Conservation (phyloP, 2,888 invertebrate genomes). For the Homarus gammarus region DNA sequence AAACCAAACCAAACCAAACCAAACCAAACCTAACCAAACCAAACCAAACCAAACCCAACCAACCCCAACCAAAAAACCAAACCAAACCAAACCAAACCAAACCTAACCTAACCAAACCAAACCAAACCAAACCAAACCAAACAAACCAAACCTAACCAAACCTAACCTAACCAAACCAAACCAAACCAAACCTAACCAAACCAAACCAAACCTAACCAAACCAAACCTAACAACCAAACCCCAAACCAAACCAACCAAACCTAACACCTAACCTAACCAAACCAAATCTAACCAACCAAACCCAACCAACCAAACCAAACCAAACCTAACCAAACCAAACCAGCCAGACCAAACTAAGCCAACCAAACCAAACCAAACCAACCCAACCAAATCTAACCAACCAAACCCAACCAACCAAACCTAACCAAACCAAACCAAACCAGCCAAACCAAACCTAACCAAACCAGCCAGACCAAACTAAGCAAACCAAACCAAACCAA, state of each 20-base stretch:
- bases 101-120: neutral
- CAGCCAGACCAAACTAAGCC: too few relatives aligned
- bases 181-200: neutral
- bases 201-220: neutral
- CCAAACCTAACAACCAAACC: neutral
- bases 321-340: neutral
- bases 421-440: neutral
- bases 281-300: neutral
- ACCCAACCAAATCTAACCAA: neutral
- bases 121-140: neutral
- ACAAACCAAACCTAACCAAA: neutral
- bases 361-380: neutral
- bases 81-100: neutral
- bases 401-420: neutral
- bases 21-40: neutral
- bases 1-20: neutral
- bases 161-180: neutral
- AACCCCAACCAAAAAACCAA: too few relatives aligned
- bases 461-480: too few relatives aligned
- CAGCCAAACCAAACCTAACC: neutral
- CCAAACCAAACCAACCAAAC: neutral
- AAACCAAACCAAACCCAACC: too few relatives aligned
- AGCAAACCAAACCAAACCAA: neutral
- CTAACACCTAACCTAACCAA: neutral
- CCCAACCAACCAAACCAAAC: neutral